Evolutionary conservation across 2,113 vertebrate species (phyloP).

Genomic region (Megaleporinus macrocephalus): DNA sequence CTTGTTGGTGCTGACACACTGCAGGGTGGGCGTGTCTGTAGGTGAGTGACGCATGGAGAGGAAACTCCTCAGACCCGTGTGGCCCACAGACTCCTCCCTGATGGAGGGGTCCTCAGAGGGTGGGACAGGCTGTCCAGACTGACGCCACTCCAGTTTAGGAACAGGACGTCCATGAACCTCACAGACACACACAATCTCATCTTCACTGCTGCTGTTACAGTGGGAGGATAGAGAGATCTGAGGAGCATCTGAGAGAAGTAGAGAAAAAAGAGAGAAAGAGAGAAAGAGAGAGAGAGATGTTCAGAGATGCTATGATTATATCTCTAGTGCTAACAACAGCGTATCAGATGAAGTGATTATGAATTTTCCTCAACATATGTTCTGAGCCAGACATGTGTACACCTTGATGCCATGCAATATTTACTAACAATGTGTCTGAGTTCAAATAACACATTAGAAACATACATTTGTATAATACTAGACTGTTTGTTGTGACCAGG

Average conservation of each 20-base stretch:
- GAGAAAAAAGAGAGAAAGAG: neutral
- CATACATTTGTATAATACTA: too few species aligned
- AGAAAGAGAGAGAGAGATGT: neutral
- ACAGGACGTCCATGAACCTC: slow-evolving; percentile 70
- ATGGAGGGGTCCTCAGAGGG: slow-evolving; percentile 59
- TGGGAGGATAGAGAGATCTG: slow-evolving; percentile 6
- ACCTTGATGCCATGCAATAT: too few species aligned
- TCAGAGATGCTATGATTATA: too few species aligned
- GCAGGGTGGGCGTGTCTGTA: slow-evolving; percentile 47
- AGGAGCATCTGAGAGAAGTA: slow-evolving; percentile 19
- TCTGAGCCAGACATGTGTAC: too few species aligned
- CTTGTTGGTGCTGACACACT: slow-evolving; percentile 66
- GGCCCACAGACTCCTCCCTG: slow-evolving; percentile 45
- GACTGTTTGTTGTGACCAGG: too few species aligned
- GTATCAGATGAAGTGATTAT: too few species aligned
- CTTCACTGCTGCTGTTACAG: slow-evolving; percentile 7
- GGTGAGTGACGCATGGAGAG: slow-evolving; percentile 56
- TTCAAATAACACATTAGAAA: too few species aligned
- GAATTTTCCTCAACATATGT: too few species aligned
- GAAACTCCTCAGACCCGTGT: slow-evolving; percentile 35
- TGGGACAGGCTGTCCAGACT: slow-evolving; percentile 61
- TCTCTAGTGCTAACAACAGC: too few species aligned
- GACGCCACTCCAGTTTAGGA: slow-evolving; percentile 68
- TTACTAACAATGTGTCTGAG: too few species aligned
- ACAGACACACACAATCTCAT: slow-evolving; percentile 49